Evolutionary conservation across 2,113 vertebrate genomes (phyloP), one percentile per base, ranked within the genome.

Genomic region (Mormyrus iriodes): DNA sequence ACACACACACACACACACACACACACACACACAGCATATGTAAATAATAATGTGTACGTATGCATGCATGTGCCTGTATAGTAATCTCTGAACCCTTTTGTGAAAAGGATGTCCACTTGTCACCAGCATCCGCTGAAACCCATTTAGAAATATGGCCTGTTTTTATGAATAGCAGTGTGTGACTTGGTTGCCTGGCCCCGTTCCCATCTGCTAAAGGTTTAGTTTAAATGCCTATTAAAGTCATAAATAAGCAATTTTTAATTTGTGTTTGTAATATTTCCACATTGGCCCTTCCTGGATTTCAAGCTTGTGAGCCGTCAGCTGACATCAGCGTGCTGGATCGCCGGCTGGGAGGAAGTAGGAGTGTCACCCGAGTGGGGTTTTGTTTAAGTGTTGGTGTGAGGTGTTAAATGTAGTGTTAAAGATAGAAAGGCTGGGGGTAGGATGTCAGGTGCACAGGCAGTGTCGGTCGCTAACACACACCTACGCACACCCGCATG

Each of bases 321-420:
- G 46, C 88, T 84, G 44, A 73, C 83, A 69, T 51, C 44, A 89
- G 58, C 48, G n/a, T 19, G 35, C 27, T 73, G 55, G 85, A 8
- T 89, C 42, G 31, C 69, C 44, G 49, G 58, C 88, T 85, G 9
- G 15, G 19, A 35, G 42, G 35, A 58, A 89, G 89, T 44, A 89
- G 85, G 82, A 10, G 51, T 10, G 69, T 69, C 83, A 24, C 39
- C 61, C 65, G 89, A 89, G 35, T 31, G 21, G 58, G 42, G 39
- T 39, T 52, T 39, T 42, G 88, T 79, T 86, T 73, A 42, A 89
- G 27, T 83, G 53, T 86, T 51, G 48, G 9, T 42, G 73, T 79
- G 13, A 79, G 35, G 73, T 42, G 73, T 79, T 79, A 89, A 89
- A 13, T 53, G 27, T 15, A 44, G 73, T 79, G 73, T 79, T 39